Conservation (phyloP, 1,140 invertebrate species). For the Leptonema lineaticorne region DNA sequence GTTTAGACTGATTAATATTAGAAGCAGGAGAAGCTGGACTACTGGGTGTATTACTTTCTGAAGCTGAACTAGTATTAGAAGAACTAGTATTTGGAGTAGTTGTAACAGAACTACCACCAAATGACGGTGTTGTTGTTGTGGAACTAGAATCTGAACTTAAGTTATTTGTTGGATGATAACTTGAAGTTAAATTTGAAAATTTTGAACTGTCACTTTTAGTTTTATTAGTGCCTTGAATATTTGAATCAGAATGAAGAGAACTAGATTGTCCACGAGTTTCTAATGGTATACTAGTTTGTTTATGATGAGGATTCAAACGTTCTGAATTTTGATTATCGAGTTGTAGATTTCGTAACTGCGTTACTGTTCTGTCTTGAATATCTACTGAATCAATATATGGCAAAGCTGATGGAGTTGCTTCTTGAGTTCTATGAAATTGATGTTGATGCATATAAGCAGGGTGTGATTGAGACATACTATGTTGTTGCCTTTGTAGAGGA, state of each 20-base stretch:
- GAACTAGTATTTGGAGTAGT: conserved; percentile 51
- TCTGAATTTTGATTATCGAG: neutral
- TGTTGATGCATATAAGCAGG: conserved; percentile 45
- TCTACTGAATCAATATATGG: conserved; percentile 41
- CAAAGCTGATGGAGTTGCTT: conserved; percentile 42
- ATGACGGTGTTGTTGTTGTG: conserved; percentile 50
- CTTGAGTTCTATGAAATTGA: conserved; percentile 38
- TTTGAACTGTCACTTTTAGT: conserved; percentile 19
- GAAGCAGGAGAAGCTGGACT: conserved; percentile 51
- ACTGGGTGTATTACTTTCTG: conserved; percentile 53
- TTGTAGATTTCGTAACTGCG: conserved; percentile 4
- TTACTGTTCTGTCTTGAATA: conserved; percentile 2
- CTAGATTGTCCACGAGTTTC: conserved; percentile 9
- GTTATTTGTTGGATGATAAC: conserved; percentile 33
- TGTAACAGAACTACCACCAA: conserved; percentile 47
- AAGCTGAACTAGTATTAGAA: conserved; percentile 48
- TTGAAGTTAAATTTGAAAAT: conserved; percentile 26
- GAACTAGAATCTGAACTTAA: conserved; percentile 52
- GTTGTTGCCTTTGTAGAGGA: conserved; percentile 31
- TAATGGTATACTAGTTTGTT: conserved; percentile 8
- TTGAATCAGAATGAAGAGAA: conserved; percentile 18
- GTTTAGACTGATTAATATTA: conserved; percentile 45
- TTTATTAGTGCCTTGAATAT: conserved; percentile 17
- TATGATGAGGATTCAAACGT: neutral
- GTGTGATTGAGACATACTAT: conserved; percentile 48